Evolutionary conservation across 2,888 invertebrate genomes (phyloP), one percentile per base, ranked within the genome.

Genomic region (Saturnia japonica): DNA sequence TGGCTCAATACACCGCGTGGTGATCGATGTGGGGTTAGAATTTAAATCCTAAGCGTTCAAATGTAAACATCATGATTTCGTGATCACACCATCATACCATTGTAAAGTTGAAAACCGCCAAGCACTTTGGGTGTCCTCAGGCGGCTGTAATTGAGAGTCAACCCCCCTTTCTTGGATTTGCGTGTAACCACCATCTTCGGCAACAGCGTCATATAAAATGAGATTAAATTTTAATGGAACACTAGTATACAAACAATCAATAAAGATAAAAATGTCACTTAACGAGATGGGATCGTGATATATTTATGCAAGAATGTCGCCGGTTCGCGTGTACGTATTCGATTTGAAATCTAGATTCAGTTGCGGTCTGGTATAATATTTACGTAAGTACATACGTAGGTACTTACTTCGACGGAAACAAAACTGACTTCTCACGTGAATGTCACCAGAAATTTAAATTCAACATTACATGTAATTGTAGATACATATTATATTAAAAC

Each of bases 221-320:
- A 47, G 16, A 14, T 47, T 47, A 47, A 22, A 54, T n/a, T 54
- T 54, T 54, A 57, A 57, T 25, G 4, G 28, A 57, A 57, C 25
- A 57, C 12, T 25, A 25, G 25, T 25, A 11, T 57, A 57, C 25
- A 57, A 57, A 57, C 14, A 12, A 25, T 57, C 25, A 25, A 57
- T 25, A 57, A 57, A 57, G 57, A 60, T 60, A 60, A 60, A 60
- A 54, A 54, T 54, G 54, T 54, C 57, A 60, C 28, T 28, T 28
- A 60, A 60, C 57, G 28, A 60, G 57, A 60, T 28, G 57, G 14
- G 57, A 28, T 60, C 57, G 14, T 60, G 57, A 60, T 60, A 60
- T 57, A 57, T 14, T 57, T 57, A 57, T 60, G 57, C 57, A 60
- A 28, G 57, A 60, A 60, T 60, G 28, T 60, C 28, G 28, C 25